Percentiles rank a stretch among this genome's conserved stretches.
Conservation (phyloP, 2,113 vertebrate species). For the Tretioscincus oriximinensis region DNA sequence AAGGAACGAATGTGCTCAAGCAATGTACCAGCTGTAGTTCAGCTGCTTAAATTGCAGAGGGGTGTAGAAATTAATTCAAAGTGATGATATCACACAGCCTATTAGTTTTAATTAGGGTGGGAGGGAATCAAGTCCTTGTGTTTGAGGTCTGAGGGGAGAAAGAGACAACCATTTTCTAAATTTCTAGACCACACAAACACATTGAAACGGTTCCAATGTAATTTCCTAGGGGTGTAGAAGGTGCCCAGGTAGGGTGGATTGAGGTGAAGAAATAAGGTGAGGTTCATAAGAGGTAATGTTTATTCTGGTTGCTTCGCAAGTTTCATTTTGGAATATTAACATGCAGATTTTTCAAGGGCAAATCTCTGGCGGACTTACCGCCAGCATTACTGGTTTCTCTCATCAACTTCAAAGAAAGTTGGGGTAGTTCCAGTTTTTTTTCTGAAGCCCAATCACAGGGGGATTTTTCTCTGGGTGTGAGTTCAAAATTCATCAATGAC, state of each 20-base stretch:
- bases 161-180: constrained; percentile 32
- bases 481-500: background rate
- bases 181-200: constrained; percentile 6
- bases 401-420: background rate
- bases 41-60: constrained; percentile 35
- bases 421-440: background rate
- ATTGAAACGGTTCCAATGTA: constrained; percentile 28
- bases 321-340: background rate
- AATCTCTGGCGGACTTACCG: background rate
- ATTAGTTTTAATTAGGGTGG: constrained; percentile 38
- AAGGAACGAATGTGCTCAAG: constrained; percentile 28
- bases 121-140: constrained; percentile 3
- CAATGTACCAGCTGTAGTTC: constrained; percentile 15
- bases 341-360: background rate
- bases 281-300: background rate
- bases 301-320: constrained; percentile 7
- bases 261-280: background rate
- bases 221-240: constrained; percentile 15
- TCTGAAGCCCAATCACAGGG: background rate
- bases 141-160: constrained; percentile 19
- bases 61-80: constrained; percentile 38
- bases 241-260: background rate
- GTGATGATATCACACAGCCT: constrained; percentile 28
- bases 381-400: background rate
- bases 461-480: background rate